phyloP scores from a whole-genome alignment of 2,888 invertebrate species.

The Mythimna pallens region DNA sequence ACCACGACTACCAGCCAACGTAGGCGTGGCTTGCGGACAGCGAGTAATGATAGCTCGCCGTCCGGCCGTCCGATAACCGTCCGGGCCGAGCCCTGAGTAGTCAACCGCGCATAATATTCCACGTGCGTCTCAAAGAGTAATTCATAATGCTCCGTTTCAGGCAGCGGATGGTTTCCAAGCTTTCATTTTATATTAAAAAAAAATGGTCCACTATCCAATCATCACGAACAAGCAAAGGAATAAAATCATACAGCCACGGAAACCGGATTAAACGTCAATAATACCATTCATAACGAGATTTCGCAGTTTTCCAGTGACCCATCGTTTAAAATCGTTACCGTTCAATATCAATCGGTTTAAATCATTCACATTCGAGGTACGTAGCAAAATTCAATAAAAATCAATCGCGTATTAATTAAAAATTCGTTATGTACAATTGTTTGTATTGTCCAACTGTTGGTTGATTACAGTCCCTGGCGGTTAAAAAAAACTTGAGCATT shows the following conservation, averaged over 20 bases:
- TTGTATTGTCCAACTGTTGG: conserved; percentile 63
- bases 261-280: conserved; percentile 34
- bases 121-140: too few relatives aligned
- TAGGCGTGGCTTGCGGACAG: too few relatives aligned
- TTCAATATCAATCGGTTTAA: conserved; percentile 56
- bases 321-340: conserved; percentile 42
- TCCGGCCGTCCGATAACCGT: too few relatives aligned
- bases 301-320: conserved; percentile 31
- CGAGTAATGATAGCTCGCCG: too few relatives aligned
- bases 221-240: neutral
- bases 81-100: too few relatives aligned
- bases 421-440: conserved; percentile 67
- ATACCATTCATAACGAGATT: conserved; percentile 49
- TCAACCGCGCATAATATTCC: too few relatives aligned
- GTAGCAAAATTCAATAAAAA: conserved; percentile 64
- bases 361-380: conserved; percentile 55
- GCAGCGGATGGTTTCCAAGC: too few relatives aligned
- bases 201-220: neutral
- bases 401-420: conserved; percentile 72
- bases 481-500: conserved; percentile 57
- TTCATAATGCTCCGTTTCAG: too few relatives aligned
- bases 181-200: too few relatives aligned
- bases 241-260: conserved; percentile 19
- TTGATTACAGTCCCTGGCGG: conserved; percentile 63
- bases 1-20: too few relatives aligned